Evolutionary conservation across 1,140 invertebrate genomes (phyloP).

Genomic region (Chironomus striatipennis): DNA sequence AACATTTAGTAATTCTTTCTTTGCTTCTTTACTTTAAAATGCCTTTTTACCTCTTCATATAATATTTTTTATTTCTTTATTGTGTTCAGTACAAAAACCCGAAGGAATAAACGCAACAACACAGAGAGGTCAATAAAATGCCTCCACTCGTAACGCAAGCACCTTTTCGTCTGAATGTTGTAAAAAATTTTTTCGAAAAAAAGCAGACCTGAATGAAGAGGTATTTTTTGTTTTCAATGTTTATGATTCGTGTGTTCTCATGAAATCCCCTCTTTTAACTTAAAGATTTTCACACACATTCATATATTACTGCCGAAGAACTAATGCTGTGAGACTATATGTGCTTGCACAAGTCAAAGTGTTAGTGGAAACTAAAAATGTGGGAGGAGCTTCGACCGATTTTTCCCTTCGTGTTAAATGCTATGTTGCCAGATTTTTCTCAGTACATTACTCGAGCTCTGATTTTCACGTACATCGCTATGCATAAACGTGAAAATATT

Average conservation of each 20-base stretch:
- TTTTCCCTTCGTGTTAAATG: background rate
- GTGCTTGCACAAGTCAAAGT: background rate
- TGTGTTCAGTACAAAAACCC: background rate
- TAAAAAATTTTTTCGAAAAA: constrained; percentile 12
- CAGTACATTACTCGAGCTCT: background rate
- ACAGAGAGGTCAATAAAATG: constrained; percentile 23
- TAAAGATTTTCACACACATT: background rate
- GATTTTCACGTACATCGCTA: background rate
- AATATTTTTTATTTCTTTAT: background rate
- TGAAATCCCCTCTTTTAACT: background rate
- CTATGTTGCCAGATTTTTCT: background rate
- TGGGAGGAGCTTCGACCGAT: background rate
- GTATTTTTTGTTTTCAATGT: background rate
- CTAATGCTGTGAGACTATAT: constrained; percentile 7
- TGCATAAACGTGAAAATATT: no score
- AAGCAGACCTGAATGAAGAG: constrained; percentile 5
- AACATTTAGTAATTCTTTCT: background rate
- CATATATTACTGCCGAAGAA: background rate
- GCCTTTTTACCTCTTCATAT: background rate
- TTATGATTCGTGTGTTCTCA: constrained; percentile 18
- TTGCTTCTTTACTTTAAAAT: background rate
- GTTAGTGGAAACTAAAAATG: background rate
- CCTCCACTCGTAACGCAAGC: constrained; percentile 22
- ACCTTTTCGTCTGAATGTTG: constrained; percentile 19
- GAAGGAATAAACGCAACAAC: constrained; percentile 20